Evolutionary conservation across 2,113 vertebrate species (phyloP).

Genomic region (Phyllostomus hastatus): DNA sequence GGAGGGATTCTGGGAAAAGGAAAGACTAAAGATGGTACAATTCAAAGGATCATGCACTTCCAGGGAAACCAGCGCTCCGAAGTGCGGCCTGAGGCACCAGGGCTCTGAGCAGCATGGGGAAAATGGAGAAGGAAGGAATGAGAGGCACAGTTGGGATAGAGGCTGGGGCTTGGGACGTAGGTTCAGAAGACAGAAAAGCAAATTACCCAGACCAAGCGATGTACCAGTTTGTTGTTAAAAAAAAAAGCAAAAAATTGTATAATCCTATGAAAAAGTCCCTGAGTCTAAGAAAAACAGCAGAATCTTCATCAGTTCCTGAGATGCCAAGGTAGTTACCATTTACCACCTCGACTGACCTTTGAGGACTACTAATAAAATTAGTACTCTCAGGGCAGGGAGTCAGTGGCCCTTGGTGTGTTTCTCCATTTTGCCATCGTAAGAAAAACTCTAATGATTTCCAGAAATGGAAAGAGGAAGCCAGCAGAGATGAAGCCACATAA

Average conservation of each 20-base stretch:
- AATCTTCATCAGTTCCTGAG: not conserved
- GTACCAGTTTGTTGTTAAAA: not conserved
- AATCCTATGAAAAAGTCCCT: not conserved
- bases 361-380: not conserved
- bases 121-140: not conserved
- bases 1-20: not conserved
- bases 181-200: not conserved
- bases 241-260: not conserved
- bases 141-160: no score
- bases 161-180: not conserved
- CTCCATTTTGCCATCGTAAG: not conserved
- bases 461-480: not conserved
- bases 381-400: not conserved
- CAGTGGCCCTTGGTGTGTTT: not conserved
- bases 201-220: not conserved
- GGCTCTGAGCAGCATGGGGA: not conserved
- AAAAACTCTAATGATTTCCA: not conserved
- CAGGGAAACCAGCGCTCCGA: not conserved
- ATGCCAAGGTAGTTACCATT: not conserved
- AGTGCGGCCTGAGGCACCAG: accelerated
- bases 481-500: no score
- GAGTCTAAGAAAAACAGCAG: not conserved
- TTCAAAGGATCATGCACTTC: not conserved
- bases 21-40: not conserved
- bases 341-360: not conserved